Evolutionary conservation across 2,888 invertebrate genomes (phyloP), one percentile per base, ranked within the genome.

Genomic region (Tetragnatha montana): DNA sequence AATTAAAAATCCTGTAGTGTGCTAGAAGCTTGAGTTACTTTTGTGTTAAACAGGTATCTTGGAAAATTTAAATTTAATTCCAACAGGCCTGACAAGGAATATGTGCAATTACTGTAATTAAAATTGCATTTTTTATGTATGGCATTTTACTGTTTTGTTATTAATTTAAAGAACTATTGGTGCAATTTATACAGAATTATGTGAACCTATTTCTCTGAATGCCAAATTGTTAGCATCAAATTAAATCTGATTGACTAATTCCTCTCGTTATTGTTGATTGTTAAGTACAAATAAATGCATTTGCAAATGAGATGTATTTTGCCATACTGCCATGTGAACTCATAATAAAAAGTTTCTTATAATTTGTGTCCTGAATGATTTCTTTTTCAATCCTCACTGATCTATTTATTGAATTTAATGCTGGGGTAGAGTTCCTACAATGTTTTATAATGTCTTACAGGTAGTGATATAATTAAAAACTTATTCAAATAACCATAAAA

Each of bases 251-350:
- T 78, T 49, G 21, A 71, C 12, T 8, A 17, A 76, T 68, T 69
- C 70, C 14, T 21, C 19, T 78, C 78, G 22, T 87, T 81, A 75
- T 87, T 80, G 50, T 50, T 73, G 60, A 79, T 88, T 83, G 71
- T 87, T 49, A 89, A 89, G 89, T 89, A 89, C 89, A 89, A 89
- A 89, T 85, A 69, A 85, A 68, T 89, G 89, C 89, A 89, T 89
- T 89, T 89, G 84, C 81, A 86, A 89, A 81, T 81, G 60, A 85
- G 85, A 81, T 89, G 85, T 89, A 35, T 89, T 89, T 89, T 89
- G 89, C 83, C 84, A 85, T 81, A 89, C 89, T 89, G 89, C 89
- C 89, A 89, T 89, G 81, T 89, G 85, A 84, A 68, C 81, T 80
- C 75, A 81, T 70, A 81, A 85, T 81, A 70, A 86, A 86, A 80